phyloP scores from a whole-genome alignment of 2,113 vertebrate genomes.

The Thunnus maccoyii region DNA sequence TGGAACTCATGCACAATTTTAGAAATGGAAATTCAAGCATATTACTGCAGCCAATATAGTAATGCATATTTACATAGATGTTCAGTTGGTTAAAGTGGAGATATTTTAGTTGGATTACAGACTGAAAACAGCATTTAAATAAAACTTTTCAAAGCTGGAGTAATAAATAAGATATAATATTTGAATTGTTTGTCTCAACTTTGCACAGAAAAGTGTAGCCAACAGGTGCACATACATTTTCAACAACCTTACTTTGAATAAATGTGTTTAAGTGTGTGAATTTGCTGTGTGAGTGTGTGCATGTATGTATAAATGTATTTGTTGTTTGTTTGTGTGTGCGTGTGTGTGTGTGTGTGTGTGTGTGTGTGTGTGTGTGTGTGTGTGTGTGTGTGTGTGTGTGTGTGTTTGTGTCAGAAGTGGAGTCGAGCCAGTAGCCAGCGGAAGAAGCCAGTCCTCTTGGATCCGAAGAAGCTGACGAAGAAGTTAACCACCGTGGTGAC shows the following conservation, averaged over 20 bases:
- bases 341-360: conserved; percentile 40
- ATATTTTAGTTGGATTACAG: conserved; percentile 60
- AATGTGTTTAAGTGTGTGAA: background rate
- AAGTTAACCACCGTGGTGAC: conserved; percentile 76
- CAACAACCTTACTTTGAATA: background rate
- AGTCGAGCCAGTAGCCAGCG: conserved; percentile 82
- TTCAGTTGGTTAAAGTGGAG: conserved; percentile 48
- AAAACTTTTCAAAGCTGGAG: conserved; percentile 18
- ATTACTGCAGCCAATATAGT: conserved; percentile 31
- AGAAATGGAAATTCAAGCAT: background rate
- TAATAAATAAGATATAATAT: background rate
- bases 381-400: conserved; percentile 16
- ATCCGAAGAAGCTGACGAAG: conserved; percentile 82
- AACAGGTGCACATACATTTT: background rate
- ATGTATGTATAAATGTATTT: conserved; percentile 17
- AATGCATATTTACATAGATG: conserved; percentile 19
- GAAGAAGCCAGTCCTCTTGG: conserved; percentile 82
- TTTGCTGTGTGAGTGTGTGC: background rate
- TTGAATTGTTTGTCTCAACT: conserved; percentile 29
- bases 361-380: conserved; percentile 14
- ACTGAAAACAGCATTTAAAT: conserved; percentile 1
- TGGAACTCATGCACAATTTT: conserved; percentile 1
- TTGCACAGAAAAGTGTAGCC: background rate
- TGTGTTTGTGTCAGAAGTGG: conserved; percentile 73
- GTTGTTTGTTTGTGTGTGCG: background rate